Percentiles rank a stretch among this genome's conserved stretches.
These are phyloP conservation scores for Sebastes steindachneri DNA, from an alignment of 2,797 vertebrate species.

Conservation along the genomic window DNA sequence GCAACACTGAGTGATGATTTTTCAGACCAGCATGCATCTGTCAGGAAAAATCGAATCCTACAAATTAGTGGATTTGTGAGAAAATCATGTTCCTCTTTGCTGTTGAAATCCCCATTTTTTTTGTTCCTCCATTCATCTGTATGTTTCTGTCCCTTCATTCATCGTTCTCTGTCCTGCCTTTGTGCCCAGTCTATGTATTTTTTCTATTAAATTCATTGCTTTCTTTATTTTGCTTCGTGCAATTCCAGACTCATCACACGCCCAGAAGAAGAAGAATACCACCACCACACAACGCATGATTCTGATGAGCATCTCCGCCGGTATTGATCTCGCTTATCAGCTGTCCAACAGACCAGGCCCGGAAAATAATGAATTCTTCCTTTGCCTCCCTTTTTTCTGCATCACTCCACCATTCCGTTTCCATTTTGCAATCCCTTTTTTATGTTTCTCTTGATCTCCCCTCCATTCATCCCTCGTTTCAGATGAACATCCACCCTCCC, in stretches of 20 bases:
- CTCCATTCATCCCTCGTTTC: slow-evolving; percentile 13
- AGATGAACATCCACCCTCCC: background rate
- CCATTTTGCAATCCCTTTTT: slow-evolving; percentile 15
- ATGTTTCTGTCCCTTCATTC: slow-evolving; percentile 6
- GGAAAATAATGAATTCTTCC: slow-evolving; percentile 51
- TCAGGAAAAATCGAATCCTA: slow-evolving; percentile 50
- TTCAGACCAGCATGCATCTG: slow-evolving; percentile 9
- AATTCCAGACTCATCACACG: slow-evolving; percentile 19
- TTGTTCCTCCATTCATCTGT: background rate
- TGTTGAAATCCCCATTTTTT: background rate
- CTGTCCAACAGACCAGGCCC: slow-evolving; percentile 45
- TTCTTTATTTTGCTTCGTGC: slow-evolving; percentile 22
- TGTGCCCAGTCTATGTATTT: background rate
- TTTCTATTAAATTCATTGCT: slow-evolving; percentile 12
- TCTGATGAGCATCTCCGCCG: slow-evolving; percentile 56
- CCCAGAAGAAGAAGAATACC: slow-evolving; percentile 11
- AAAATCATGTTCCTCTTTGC: slow-evolving; percentile 21
- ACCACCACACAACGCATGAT: background rate
- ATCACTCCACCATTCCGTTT: slow-evolving; percentile 27
- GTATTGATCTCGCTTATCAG: slow-evolving; percentile 75
- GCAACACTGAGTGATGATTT: background rate
- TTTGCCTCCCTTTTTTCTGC: slow-evolving; percentile 19
- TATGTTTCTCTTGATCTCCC: slow-evolving; percentile 9
- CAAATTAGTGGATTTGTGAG: slow-evolving; percentile 30
- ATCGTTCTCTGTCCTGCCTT: slow-evolving; percentile 20